Percentiles rank a stretch among this genome's conserved stretches.
phyloP scores from a whole-genome alignment of 1,140 invertebrate genomes.

The Coelopa frigida region DNA sequence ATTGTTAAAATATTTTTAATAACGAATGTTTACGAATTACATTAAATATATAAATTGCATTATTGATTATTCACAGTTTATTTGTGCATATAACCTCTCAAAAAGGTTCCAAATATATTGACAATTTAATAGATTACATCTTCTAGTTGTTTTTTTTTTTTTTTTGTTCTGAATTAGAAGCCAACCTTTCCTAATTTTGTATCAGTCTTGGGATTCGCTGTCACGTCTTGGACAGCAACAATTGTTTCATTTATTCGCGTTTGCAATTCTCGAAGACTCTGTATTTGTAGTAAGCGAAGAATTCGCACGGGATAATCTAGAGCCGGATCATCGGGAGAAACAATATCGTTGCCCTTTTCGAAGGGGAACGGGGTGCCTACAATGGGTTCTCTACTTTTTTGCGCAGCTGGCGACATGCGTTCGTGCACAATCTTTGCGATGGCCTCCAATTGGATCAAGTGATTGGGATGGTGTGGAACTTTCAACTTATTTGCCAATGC shows the following conservation, averaged over 20 bases:
- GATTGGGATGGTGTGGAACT: conserved; percentile 73
- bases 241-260: conserved; percentile 92
- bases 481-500: conserved; percentile 70
- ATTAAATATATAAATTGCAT: too few relatives aligned
- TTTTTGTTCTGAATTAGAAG: conserved; percentile 20
- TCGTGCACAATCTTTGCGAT: conserved; percentile 61
- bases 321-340: conserved; percentile 53
- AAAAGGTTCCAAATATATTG: too few relatives aligned
- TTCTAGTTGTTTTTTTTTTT: background rate
- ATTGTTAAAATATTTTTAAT: background rate
- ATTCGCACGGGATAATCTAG: conserved; percentile 75
- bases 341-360: conserved; percentile 45
- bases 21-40: too few relatives aligned
- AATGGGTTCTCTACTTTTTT: conserved; percentile 58
- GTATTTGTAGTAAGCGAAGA: conserved; percentile 81
- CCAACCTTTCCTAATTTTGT: conserved; percentile 91
- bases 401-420: conserved; percentile 58
- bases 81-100: too few relatives aligned
- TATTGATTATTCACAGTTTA: too few relatives aligned
- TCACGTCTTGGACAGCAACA: conserved; percentile 84
- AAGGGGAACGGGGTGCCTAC: conserved; percentile 61
- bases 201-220: conserved; percentile 96
- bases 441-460: conserved; percentile 68
- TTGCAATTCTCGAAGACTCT: conserved; percentile 84
- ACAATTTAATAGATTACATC: background rate